phyloP scores from a whole-genome alignment of 2,113 vertebrate genomes.

The Anolis carolinensis region DNA sequence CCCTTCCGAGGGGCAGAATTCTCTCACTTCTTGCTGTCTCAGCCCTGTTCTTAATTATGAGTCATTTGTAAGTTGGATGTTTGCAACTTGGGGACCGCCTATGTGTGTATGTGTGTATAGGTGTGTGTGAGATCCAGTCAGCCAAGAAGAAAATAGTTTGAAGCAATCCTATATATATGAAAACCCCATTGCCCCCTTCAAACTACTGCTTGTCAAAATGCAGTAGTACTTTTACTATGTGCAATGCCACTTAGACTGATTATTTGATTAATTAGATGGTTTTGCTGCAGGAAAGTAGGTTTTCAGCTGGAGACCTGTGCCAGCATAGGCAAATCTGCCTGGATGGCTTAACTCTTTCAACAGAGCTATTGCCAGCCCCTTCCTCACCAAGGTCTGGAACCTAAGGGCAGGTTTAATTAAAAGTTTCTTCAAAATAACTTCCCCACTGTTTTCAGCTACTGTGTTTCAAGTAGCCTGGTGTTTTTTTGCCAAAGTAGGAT shows the following conservation, averaged over 20 bases:
- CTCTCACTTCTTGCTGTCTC: too few species aligned
- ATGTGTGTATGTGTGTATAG: too few species aligned
- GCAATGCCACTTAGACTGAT: slow-evolving; percentile 54
- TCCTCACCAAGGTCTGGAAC: slow-evolving; percentile 56
- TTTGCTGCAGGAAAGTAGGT: slow-evolving; percentile 38
- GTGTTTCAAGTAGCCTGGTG: slow-evolving; percentile 64
- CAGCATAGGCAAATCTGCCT: slow-evolving; percentile 57
- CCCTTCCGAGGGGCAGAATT: too few species aligned
- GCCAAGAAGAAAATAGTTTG: too few species aligned
- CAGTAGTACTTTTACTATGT: slow-evolving; percentile 45
- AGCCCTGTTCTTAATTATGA: too few species aligned
- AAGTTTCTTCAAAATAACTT: slow-evolving; percentile 67
- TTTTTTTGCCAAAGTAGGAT: slow-evolving; percentile 60
- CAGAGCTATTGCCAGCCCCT: slow-evolving; percentile 3
- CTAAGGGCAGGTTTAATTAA: slow-evolving; percentile 71
- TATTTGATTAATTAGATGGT: slow-evolving; percentile 45
- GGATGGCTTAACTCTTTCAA: slow-evolving; percentile 55
- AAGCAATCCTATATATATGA: too few species aligned
- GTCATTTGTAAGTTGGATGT: too few species aligned
- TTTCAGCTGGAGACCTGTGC: slow-evolving; percentile 32
- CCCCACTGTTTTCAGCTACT: slow-evolving; percentile 53
- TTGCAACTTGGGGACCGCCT: too few species aligned
- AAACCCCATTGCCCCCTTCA: background rate
- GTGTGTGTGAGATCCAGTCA: too few species aligned
- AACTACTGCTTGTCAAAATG: background rate